phyloP scores from a whole-genome alignment of 2,113 vertebrate species.

The Gopherus evgoodei region DNA sequence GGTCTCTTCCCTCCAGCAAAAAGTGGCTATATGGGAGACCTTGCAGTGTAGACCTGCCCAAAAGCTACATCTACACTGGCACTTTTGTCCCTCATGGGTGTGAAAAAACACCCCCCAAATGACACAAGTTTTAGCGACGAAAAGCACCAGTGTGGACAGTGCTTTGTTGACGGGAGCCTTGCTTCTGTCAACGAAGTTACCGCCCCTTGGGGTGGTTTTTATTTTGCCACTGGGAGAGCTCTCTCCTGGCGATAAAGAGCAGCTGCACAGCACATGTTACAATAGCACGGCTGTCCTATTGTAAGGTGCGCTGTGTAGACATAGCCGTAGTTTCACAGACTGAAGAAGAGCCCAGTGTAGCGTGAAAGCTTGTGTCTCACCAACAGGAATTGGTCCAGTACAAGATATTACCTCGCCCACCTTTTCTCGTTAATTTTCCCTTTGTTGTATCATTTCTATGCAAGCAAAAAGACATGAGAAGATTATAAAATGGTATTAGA shows the following conservation, averaged over 20 bases:
- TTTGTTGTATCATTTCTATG: neutral
- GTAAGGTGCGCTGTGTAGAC: neutral
- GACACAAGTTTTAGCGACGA: neutral
- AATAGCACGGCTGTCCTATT: fast-evolving
- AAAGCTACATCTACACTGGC: neutral
- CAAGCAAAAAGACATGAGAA: neutral
- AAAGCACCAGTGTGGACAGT: neutral
- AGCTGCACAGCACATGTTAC: no score
- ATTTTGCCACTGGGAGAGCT: no score
- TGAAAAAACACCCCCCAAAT: no score
- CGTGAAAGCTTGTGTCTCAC: neutral
- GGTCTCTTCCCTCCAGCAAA: no score
- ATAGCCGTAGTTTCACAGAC: neutral
- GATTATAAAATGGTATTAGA: neutral
- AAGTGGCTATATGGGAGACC: no score
- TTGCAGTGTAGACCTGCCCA: no score
- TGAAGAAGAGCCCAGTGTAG: no score
- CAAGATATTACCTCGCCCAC: neutral
- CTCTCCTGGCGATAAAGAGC: no score
- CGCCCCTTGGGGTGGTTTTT: neutral
- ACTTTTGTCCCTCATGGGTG: neutral
- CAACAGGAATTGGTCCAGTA: neutral
- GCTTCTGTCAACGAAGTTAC: neutral
- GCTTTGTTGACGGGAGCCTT: neutral
- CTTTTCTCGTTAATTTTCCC: neutral